Percentiles rank a stretch among this genome's conserved stretches.
phyloP scores from a whole-genome alignment of 2,797 vertebrate species.

The Adelosebastes latens region DNA sequence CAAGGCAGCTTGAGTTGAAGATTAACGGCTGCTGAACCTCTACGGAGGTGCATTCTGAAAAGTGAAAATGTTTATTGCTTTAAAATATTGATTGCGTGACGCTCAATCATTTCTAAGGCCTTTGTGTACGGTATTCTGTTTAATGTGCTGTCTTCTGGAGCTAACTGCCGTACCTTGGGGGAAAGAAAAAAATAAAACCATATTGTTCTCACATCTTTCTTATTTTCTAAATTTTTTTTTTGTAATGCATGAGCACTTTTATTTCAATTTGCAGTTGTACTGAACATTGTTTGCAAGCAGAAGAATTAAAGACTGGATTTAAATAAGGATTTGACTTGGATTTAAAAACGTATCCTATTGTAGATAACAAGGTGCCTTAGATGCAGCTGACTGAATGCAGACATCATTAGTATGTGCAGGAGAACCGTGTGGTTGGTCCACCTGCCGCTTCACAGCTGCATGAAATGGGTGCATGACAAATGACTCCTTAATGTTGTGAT shows the following conservation, averaged over 20 bases:
- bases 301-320: background rate
- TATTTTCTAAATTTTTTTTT: background rate
- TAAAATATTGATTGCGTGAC: constrained; percentile 42
- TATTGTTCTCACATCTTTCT: background rate
- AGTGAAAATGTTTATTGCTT: constrained; percentile 51
- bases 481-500: background rate
- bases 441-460: constrained; percentile 9
- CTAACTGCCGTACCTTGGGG: background rate
- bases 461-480: background rate
- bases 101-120: constrained; percentile 15
- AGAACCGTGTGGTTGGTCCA: background rate
- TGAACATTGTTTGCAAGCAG: background rate
- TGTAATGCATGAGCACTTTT: background rate
- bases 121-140: constrained; percentile 18
- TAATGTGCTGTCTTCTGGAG: constrained; percentile 22
- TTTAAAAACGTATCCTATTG: background rate
- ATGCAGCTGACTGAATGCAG: background rate
- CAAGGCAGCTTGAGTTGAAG: constrained; percentile 26
- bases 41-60: constrained; percentile 18
- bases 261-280: background rate
- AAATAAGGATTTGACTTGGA: background rate
- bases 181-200: background rate
- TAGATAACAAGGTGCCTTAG: background rate
- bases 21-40: constrained; percentile 44
- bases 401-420: constrained; percentile 1